Conservation (phyloP, 2,113 vertebrate species). For the Elaphurus davidianus region DNA sequence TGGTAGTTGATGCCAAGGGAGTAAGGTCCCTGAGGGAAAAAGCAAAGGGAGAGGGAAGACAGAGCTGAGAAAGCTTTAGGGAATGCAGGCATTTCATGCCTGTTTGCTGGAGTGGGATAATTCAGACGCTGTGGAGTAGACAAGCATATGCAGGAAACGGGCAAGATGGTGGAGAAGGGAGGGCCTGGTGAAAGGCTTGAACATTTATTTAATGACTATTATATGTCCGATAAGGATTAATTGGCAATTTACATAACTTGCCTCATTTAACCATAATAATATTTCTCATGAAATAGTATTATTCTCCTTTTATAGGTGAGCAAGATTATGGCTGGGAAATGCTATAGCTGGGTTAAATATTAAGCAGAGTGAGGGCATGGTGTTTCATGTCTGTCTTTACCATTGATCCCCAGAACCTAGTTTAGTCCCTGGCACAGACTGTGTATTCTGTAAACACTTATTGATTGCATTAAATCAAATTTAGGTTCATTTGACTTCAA, state of each 20-base stretch:
- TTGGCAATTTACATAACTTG: conserved; percentile 14
- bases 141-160: background rate
- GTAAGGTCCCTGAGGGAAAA: background rate
- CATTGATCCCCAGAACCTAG: background rate
- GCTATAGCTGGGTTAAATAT: background rate
- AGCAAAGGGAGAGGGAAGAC: background rate
- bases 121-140: background rate
- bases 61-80: background rate
- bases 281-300: background rate
- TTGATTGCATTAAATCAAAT: conserved; percentile 11
- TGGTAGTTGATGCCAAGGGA: background rate
- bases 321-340: background rate
- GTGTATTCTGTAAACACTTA: background rate
- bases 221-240: background rate
- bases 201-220: background rate
- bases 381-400: background rate
- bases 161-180: background rate
- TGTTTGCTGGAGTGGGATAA: background rate
- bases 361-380: background rate
- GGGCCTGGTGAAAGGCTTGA: background rate
- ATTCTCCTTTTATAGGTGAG: background rate
- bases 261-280: conserved; percentile 25
- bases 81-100: background rate
- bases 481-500: background rate
- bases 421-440: background rate